phyloP scores from a whole-genome alignment of 2,113 vertebrate species.

The Oncorhynchus mykiss region DNA sequence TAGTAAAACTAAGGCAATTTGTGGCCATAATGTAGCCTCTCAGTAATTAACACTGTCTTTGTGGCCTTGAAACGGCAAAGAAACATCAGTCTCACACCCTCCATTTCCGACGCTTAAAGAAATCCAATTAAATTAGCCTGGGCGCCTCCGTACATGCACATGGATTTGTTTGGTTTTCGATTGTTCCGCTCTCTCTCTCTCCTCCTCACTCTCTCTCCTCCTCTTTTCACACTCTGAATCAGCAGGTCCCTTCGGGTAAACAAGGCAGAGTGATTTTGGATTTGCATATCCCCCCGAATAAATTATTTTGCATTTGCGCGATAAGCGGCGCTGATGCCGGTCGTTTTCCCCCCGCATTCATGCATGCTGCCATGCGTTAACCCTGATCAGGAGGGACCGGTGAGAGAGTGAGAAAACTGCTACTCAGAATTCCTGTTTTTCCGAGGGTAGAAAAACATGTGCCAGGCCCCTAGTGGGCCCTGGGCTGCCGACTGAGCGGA shows the following conservation, averaged over 20 bases:
- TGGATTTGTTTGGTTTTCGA: slow-evolving; percentile 17
- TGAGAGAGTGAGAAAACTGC: slow-evolving; percentile 43
- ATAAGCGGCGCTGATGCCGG: slow-evolving; percentile 64
- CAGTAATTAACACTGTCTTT: slow-evolving; percentile 9
- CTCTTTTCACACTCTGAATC: slow-evolving; percentile 58
- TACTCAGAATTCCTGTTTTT: slow-evolving; percentile 68
- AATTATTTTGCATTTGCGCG: slow-evolving; percentile 67
- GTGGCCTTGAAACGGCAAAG: slow-evolving; percentile 31
- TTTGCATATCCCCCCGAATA: slow-evolving; percentile 73
- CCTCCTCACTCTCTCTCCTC: slow-evolving; percentile 11
- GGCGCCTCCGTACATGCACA: slow-evolving; percentile 40
- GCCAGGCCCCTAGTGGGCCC: slow-evolving; percentile 46
- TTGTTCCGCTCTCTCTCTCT: slow-evolving; percentile 8
- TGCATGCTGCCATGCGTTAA: slow-evolving; percentile 64
- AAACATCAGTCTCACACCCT: slow-evolving; percentile 43
- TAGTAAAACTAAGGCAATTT: background rate
- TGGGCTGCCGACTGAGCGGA: slow-evolving; percentile 43
- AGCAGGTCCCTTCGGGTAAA: slow-evolving; percentile 72
- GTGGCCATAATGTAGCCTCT: too few relatives aligned
- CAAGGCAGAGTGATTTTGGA: slow-evolving; percentile 70
- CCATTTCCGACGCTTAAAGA: slow-evolving; percentile 38
- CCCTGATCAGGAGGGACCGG: slow-evolving; percentile 62
- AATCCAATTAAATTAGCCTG: slow-evolving; percentile 34
- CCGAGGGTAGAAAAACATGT: slow-evolving; percentile 28
- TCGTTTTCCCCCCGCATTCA: slow-evolving; percentile 27